Conservation (phyloP, 2,113 vertebrate genomes). For the Xiphophorus maculatus region DNA sequence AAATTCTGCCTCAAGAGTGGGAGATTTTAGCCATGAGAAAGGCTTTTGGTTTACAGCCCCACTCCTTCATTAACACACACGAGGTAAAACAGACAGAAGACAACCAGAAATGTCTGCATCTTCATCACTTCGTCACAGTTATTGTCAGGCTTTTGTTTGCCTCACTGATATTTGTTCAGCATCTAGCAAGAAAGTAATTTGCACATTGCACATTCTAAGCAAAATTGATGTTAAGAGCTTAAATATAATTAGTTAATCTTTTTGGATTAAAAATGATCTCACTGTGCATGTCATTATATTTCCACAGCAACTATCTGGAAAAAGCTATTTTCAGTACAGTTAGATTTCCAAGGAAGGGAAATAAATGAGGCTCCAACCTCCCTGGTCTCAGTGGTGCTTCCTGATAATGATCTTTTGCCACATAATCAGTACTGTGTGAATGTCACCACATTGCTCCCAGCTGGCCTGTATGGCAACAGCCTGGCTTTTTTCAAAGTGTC, state of each 20-base stretch:
- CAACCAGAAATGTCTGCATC: too few relatives aligned
- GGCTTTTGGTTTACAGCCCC: too few relatives aligned
- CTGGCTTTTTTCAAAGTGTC: conserved; percentile 15
- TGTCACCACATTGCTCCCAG: conserved; percentile 14
- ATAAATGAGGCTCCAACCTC: not conserved
- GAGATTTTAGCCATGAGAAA: too few relatives aligned
- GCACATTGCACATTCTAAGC: not conserved
- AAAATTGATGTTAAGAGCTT: not conserved
- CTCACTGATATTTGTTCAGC: too few relatives aligned
- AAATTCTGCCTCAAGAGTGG: too few relatives aligned
- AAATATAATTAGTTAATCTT: not conserved
- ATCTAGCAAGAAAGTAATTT: too few relatives aligned
- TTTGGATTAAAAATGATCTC: not conserved
- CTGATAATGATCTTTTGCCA: conserved; percentile 30
- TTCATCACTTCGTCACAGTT: too few relatives aligned
- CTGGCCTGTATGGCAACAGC: not conserved
- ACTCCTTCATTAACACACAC: too few relatives aligned
- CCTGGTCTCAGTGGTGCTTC: not conserved
- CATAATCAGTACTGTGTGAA: conserved; percentile 18
- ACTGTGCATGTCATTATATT: too few relatives aligned
- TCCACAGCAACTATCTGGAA: too few relatives aligned
- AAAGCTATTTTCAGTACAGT: not conserved
- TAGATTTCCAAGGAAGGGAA: not conserved
- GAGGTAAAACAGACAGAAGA: too few relatives aligned
- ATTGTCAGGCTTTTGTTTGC: too few relatives aligned